A percentile compares a stretch with the other conserved stretches of the same genome.
These are phyloP conservation scores for Brachyptera putata DNA, from an alignment of 2,888 invertebrate genomes.

Conservation along the genomic window DNA sequence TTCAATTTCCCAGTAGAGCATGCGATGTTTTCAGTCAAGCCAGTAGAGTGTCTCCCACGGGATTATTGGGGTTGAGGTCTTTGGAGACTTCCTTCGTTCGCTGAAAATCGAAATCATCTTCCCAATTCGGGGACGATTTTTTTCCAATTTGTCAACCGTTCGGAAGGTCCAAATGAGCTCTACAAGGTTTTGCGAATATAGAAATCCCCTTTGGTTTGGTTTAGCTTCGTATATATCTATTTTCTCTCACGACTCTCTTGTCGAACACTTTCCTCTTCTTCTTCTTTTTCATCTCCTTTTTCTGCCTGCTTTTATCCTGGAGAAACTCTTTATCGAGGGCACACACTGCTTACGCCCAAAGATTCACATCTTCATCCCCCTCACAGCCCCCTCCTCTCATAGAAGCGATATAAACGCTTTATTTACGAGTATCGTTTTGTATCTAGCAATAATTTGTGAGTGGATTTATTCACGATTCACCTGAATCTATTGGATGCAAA, in stretches of 20 bases:
- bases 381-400: too few species aligned
- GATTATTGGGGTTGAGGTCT: conserved; percentile 11
- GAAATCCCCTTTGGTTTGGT: conserved; percentile 18
- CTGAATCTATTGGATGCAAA: too few species aligned
- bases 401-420: too few species aligned
- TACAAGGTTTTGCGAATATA: conserved; percentile 28
- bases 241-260: too few species aligned
- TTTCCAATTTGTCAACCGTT: conserved; percentile 32
- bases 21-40: background rate
- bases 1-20: too few species aligned
- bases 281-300: too few species aligned
- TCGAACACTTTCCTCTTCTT: too few species aligned
- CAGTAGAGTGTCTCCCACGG: background rate
- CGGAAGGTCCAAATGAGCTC: conserved; percentile 32
- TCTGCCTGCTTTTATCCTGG: background rate
- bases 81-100: conserved; percentile 23
- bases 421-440: too few species aligned
- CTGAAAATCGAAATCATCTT: conserved; percentile 33
- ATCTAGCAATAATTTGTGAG: too few species aligned
- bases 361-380: background rate
- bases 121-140: conserved; percentile 32
- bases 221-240: conserved; percentile 9
- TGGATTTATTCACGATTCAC: too few species aligned
- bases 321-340: background rate
- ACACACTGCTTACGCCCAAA: background rate